Conservation (phyloP, 2,113 vertebrate species). For the Sander vitreus region DNA sequence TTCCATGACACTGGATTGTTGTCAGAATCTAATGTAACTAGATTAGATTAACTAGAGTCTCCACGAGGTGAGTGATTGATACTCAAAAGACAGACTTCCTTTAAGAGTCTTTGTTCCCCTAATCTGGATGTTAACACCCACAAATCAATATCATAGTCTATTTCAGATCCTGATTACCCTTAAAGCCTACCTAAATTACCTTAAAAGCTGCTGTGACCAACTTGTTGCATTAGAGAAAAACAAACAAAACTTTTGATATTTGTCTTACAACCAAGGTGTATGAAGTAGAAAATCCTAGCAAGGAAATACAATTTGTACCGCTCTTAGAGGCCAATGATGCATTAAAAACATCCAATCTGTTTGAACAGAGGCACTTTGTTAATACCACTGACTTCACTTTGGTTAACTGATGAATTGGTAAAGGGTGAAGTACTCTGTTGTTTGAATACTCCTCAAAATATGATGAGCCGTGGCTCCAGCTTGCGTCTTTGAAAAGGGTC, state of each 20-base stretch:
- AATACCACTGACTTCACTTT: conserved; percentile 34
- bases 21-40: no score
- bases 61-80: no score
- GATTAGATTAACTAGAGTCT: no score
- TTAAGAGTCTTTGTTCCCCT: background rate
- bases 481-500: conserved; percentile 56
- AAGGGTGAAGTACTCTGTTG: conserved; percentile 36
- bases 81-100: background rate
- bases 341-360: conserved; percentile 25
- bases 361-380: conserved; percentile 17
- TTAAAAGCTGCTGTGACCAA: conserved; percentile 15
- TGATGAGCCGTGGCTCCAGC: conserved; percentile 51
- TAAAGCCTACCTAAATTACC: background rate
- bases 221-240: background rate
- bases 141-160: background rate
- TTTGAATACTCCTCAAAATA: conserved; percentile 50
- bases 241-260: conserved; percentile 30
- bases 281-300: conserved; percentile 38
- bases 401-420: conserved; percentile 41
- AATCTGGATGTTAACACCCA: background rate
- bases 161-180: background rate
- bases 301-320: conserved; percentile 17
- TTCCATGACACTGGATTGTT: no score
- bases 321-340: background rate
- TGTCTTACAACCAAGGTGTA: conserved; percentile 3